Percentiles rank a stretch among this genome's conserved stretches.
Evolutionary conservation across 2,113 vertebrate species (phyloP).

Genomic region (Paralichthys olivaceus): DNA sequence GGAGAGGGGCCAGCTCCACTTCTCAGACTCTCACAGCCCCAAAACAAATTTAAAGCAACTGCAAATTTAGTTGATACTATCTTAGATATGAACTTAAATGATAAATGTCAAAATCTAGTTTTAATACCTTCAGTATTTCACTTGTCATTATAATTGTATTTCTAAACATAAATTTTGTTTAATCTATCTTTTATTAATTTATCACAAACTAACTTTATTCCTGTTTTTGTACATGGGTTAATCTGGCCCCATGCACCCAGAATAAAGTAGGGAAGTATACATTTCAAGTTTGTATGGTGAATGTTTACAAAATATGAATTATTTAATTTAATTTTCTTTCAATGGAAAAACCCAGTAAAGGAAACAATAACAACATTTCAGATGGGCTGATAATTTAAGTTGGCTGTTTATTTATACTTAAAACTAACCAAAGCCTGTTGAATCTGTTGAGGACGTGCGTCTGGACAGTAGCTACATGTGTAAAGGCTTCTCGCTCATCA

Average conservation of each 20-base stretch:
- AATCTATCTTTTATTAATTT: background rate
- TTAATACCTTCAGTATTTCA: background rate
- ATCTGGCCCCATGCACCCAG: background rate
- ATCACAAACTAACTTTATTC: background rate
- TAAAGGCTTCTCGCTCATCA: background rate
- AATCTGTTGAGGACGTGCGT: background rate
- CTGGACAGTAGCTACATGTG: background rate
- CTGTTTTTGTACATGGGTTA: background rate
- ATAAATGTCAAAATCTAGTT: background rate
- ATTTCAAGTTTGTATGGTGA: background rate
- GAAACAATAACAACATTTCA: background rate
- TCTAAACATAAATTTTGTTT: background rate
- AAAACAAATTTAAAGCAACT: too few relatives aligned
- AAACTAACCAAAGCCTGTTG: constrained; percentile 2
- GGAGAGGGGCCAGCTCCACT: too few relatives aligned
- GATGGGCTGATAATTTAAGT: background rate
- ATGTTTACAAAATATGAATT: background rate
- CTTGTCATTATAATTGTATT: background rate
- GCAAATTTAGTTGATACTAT: too few relatives aligned
- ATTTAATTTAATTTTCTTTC: background rate
- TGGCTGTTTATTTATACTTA: background rate
- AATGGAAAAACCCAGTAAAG: background rate
- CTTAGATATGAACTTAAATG: too few relatives aligned
- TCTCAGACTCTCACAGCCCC: too few relatives aligned
- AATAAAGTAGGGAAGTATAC: too few relatives aligned